Conservation (phyloP, 2,797 vertebrate genomes). For the Melanotaenia trifasciata region DNA sequence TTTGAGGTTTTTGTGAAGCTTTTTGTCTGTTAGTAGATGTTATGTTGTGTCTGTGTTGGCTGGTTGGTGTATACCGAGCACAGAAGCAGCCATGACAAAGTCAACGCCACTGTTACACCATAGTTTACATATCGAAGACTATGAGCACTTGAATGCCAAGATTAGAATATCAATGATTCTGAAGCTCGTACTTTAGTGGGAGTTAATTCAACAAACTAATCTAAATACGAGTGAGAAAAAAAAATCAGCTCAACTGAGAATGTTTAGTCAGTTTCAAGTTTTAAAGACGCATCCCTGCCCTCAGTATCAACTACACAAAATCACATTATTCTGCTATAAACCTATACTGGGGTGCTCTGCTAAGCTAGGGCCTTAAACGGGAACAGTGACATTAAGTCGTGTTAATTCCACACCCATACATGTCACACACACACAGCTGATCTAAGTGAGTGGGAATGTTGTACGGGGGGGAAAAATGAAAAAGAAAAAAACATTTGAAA, state of each 20-base stretch:
- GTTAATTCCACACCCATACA: slow-evolving; percentile 65
- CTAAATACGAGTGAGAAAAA: slow-evolving; percentile 40
- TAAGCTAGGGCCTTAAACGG: slow-evolving; percentile 47
- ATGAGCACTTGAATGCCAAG: not conserved
- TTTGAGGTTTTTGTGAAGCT: not conserved
- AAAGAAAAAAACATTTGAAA: slow-evolving; percentile 39
- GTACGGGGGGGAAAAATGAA: slow-evolving; percentile 14
- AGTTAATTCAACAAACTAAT: slow-evolving; percentile 38
- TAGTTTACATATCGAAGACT: not conserved
- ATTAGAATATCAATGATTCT: slow-evolving; percentile 16
- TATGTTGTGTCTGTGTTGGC: not conserved
- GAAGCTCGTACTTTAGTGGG: slow-evolving; percentile 2
- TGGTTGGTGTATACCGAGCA: not conserved
- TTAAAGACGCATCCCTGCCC: slow-evolving; percentile 47
- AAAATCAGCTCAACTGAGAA: slow-evolving; percentile 44
- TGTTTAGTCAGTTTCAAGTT: slow-evolving; percentile 47
- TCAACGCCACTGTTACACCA: not conserved
- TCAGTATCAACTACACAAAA: slow-evolving; percentile 44
- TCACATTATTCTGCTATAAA: slow-evolving; percentile 57
- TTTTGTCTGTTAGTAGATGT: not conserved
- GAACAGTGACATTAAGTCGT: slow-evolving; percentile 72
- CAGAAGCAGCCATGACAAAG: not conserved
- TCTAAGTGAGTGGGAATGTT: slow-evolving; percentile 39
- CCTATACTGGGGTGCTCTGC: slow-evolving; percentile 44
- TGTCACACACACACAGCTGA: slow-evolving; percentile 39